Evolutionary conservation across 2,888 invertebrate genomes (phyloP).

Genomic region (Epinotia bilunana): DNA sequence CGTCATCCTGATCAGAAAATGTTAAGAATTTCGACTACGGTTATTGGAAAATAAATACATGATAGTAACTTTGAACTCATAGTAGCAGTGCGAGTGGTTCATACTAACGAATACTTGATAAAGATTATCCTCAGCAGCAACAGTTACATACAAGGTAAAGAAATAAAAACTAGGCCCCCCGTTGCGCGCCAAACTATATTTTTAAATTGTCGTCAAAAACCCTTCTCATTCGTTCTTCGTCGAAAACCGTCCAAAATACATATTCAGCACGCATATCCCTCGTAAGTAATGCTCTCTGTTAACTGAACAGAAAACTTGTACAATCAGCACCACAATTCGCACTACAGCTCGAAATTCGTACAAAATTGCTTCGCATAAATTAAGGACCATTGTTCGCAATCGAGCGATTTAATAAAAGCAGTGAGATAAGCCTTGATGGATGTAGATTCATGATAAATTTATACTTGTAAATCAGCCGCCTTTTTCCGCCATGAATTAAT

Average conservation of each 20-base stretch:
- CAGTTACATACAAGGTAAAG: too few species aligned
- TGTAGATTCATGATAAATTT: constrained; percentile 44
- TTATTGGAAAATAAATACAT: too few species aligned
- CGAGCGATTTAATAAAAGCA: constrained; percentile 42
- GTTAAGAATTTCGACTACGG: too few species aligned
- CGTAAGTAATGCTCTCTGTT: constrained; percentile 19
- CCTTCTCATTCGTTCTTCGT: background rate
- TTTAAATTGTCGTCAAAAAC: background rate
- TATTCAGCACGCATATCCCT: constrained; percentile 15
- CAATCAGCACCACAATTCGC: constrained; percentile 34
- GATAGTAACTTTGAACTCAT: too few species aligned
- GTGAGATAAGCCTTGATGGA: constrained; percentile 43
- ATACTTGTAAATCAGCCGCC: constrained; percentile 36
- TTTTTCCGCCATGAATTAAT: constrained; percentile 33
- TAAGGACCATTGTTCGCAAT: constrained; percentile 37
- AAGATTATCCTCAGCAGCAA: too few species aligned
- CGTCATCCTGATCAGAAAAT: background rate
- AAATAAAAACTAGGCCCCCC: too few species aligned
- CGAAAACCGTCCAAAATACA: background rate
- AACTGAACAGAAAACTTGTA: constrained; percentile 31
- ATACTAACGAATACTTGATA: too few species aligned
- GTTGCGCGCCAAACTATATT: background rate
- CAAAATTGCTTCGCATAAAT: constrained; percentile 39
- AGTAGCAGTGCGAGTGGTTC: too few species aligned
- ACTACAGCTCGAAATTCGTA: constrained; percentile 34